A percentile compares a stretch with the other conserved stretches of the same genome.
Conservation (phyloP, 2,113 vertebrate genomes). For the Varanus komodoensis region DNA sequence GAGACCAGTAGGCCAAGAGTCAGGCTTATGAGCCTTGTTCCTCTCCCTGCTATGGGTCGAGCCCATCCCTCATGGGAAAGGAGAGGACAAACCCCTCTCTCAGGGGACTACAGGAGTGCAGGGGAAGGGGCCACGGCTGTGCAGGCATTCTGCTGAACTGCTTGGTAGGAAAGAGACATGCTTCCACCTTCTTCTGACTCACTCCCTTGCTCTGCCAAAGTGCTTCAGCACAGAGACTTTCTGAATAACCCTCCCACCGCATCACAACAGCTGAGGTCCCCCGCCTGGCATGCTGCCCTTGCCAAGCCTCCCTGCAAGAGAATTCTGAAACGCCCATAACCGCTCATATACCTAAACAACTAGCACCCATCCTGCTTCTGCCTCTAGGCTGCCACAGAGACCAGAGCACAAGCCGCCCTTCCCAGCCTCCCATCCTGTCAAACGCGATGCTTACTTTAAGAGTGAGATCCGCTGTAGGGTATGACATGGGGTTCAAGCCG, state of each 20-base stretch:
- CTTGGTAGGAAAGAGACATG: too few relatives aligned
- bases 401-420: background rate
- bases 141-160: too few relatives aligned
- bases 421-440: too few relatives aligned
- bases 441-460: slow-evolving; percentile 86
- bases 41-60: too few relatives aligned
- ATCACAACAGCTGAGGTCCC: background rate
- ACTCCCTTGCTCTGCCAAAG: background rate
- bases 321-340: too few relatives aligned
- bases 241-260: background rate
- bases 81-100: too few relatives aligned
- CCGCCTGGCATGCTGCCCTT: background rate
- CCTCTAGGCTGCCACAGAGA: background rate
- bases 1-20: too few relatives aligned
- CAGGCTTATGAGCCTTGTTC: too few relatives aligned
- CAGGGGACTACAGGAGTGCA: too few relatives aligned
- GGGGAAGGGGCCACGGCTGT: too few relatives aligned
- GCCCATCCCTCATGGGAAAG: too few relatives aligned
- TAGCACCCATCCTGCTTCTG: background rate
- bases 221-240: background rate
- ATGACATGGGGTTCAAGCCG: slow-evolving; percentile 92
- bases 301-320: background rate
- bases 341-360: background rate
- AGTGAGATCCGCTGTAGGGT: slow-evolving; percentile 93
- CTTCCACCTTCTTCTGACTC: too few relatives aligned